These are phyloP conservation scores for Athripsodes cinereus DNA, from an alignment of 2,888 invertebrate species.

Conservation along the genomic window DNA sequence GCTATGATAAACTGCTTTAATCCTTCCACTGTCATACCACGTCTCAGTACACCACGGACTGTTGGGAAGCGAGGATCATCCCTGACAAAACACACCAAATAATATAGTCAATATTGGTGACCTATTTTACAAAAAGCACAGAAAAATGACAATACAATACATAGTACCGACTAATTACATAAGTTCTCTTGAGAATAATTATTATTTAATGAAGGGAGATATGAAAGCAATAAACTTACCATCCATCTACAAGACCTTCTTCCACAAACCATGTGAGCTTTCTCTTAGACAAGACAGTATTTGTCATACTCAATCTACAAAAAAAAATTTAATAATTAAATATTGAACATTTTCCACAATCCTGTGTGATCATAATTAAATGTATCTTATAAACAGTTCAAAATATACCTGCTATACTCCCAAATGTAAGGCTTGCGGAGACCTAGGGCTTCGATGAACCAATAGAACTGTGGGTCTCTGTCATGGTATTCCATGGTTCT, in stretches of 20 bases:
- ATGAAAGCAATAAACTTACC: constrained; percentile 51
- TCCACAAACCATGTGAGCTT: constrained; percentile 98
- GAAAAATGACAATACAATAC: too few relatives aligned
- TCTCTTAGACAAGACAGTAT: constrained; percentile 95
- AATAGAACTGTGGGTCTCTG: constrained; percentile 95
- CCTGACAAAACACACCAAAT: constrained; percentile 44
- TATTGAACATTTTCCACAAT: not conserved
- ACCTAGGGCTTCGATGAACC: constrained; percentile 86
- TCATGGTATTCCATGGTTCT: constrained; percentile 99
- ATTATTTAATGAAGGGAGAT: not conserved
- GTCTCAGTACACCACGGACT: constrained; percentile 89
- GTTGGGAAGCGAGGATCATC: constrained; percentile 99
- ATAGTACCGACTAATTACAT: too few relatives aligned
- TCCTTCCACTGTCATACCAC: constrained; percentile 97
- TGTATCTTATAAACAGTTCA: too few relatives aligned
- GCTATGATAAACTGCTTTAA: constrained; percentile 95
- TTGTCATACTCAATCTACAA: constrained; percentile 87
- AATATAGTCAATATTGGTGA: not conserved
- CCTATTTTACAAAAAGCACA: not conserved
- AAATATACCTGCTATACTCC: constrained; percentile 70
- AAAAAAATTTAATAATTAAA: not conserved
- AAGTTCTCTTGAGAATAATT: not conserved
- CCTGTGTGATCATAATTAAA: not conserved
- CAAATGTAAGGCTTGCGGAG: constrained; percentile 90
- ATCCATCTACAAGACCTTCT: constrained; percentile 90